These are phyloP conservation scores for Isotomurus palustris DNA, from an alignment of 2,888 invertebrate genomes.

Conservation along the genomic window DNA sequence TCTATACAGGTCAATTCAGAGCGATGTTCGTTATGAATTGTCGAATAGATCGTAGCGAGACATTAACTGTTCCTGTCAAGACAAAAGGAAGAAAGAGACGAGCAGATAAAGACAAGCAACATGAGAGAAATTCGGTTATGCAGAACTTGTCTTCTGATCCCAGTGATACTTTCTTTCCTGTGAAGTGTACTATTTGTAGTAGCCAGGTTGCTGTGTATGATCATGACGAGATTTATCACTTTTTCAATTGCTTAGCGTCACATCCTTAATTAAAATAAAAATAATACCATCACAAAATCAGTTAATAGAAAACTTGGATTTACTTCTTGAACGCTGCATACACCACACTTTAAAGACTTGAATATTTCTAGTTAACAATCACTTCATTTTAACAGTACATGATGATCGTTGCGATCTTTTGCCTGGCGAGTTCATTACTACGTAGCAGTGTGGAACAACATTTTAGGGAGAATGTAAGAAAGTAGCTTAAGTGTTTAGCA, in stretches of 20 bases:
- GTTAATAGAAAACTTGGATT: too few relatives aligned
- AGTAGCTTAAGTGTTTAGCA: too few relatives aligned
- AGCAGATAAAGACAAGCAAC: constrained; percentile 23
- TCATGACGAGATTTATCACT: constrained; percentile 58
- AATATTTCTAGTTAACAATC: too few relatives aligned
- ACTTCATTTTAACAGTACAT: too few relatives aligned
- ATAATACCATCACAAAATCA: too few relatives aligned
- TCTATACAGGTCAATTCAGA: constrained; percentile 56
- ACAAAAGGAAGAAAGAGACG: constrained; percentile 45
- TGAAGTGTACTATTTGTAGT: constrained; percentile 54
- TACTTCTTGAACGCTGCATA: too few relatives aligned
- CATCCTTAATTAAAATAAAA: constrained; percentile 39
- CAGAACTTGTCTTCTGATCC: background rate
- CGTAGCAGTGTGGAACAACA: too few relatives aligned
- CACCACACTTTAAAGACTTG: too few relatives aligned
- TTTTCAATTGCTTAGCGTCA: constrained; percentile 56
- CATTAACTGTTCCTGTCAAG: constrained; percentile 47
- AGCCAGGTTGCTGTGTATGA: constrained; percentile 58
- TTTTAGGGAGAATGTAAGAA: too few relatives aligned
- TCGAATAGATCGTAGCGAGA: constrained; percentile 50
- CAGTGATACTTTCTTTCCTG: constrained; percentile 53
- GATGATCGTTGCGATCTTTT: too few relatives aligned
- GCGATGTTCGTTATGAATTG: constrained; percentile 61
- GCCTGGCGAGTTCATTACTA: too few relatives aligned
- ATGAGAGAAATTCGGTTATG: background rate